Evolutionary conservation across 1,140 invertebrate genomes (phyloP), one percentile per base, ranked within the genome.

Genomic region (Holotrichia oblita): DNA sequence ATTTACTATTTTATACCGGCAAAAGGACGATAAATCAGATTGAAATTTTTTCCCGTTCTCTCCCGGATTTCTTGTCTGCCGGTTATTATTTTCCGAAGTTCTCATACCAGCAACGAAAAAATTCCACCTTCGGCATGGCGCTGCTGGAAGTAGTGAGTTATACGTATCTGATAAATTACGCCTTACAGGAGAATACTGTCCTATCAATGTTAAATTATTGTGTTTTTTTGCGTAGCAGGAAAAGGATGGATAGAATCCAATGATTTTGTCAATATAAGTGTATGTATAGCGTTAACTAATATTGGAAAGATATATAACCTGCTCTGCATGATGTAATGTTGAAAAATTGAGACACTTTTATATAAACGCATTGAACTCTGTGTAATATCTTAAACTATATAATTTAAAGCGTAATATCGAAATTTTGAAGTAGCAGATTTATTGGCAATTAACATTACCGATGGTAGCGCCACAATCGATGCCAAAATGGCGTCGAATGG

Each of bases 1-100:
- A 78, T 78, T 76, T 76, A 76, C 78, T 41, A 61, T 64, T 72
- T 72, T 40, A 55, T 76, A 72, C 61, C 34, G 79, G 48, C 48
- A 55, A 77, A 80, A 80, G 77, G 72, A 80, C 79, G 77, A 80
- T 80, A 80, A 80, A 80, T 80, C 79, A 80, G 79, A 78, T 80
- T 80, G 64, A 55, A 55, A 40, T 76, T 78, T 78, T 78, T 78
- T 72, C 24, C 40, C 41, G 41, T 72, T 64, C 59, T 72, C 41
- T 41, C 77, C 77, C 42, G 14, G 64, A 27, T 69, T 34, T 34
- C 48, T 55, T 55, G n/a, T 55, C 48, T 55, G 14, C n/a, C 14
- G 48, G 48, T 55, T 55, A 55, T 55, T 55, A 55, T 55, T 55
- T 55, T 17, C 48, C n/a, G 48, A 55, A 55, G 17, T 55, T 55